Evolutionary conservation across 2,797 vertebrate genomes (phyloP), one percentile per base, ranked within the genome.

Genomic region (Phataginus tricuspis): DNA sequence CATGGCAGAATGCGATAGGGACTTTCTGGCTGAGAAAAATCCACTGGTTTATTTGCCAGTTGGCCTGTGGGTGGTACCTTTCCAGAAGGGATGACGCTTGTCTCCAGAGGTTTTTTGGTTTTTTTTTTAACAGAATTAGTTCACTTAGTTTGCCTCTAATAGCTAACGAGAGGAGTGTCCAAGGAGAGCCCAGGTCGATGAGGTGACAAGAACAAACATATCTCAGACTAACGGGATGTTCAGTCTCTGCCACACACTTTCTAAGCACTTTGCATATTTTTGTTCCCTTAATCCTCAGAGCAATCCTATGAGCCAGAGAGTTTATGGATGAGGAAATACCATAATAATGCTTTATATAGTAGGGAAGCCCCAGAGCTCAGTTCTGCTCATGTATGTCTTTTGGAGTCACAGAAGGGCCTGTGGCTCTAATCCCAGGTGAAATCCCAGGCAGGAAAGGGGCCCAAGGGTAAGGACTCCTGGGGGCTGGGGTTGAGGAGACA

Each of bases 11-110:
- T 53, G 39, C 45, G 29, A 72, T 75, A 86, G 23, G 59, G 37
- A 61, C n/a, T 72, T 42, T 69, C 85, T 96, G 88, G 82, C 59
- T 92, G 64, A 79, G 78, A 90, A 94, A 83, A 95, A 75, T 75
- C 15, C 13, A 72, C 37, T 53, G 5, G 16, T 63, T 66, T 45
- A 19, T 86, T 82, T 94, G 72, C 82, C 90, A 94, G 8, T 63
- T 88, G 90, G 63, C 31, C n/a, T 88, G 11, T 68, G 19, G 19
- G 10, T 29, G 42, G 10, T 72, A 13, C 7, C 25, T 95, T 88
- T 68, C 75, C 34, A 79, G 27, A 95, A 68, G n/a, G 49, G 49
- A 34, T 92, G 51, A 79, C 37, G 37, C 87, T 92, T 83, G 45
- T 51, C 21, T 49, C 94, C 45, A 45, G 12, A 45, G 45, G 10